These are phyloP conservation scores for Neodon shergylaensis DNA, from an alignment of 2,113 vertebrate genomes.

Conservation along the genomic window DNA sequence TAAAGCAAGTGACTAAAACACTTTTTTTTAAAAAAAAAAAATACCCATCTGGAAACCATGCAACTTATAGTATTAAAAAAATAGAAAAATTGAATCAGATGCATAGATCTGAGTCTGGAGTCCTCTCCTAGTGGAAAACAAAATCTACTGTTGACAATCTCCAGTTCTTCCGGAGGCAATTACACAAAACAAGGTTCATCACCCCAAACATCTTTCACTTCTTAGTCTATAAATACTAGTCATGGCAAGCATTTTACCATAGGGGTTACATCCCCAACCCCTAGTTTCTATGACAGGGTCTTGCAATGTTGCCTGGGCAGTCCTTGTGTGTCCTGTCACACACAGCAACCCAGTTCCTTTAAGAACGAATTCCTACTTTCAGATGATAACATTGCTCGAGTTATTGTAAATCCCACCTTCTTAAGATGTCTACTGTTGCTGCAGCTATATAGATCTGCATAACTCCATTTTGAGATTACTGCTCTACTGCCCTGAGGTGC, in stretches of 20 bases:
- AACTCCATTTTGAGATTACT: conserved; percentile 13
- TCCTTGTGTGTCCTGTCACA: not conserved
- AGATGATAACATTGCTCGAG: not conserved
- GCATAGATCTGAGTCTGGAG: not conserved
- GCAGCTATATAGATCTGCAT: not conserved
- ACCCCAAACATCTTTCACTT: not conserved
- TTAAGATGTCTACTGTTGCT: conserved; percentile 18
- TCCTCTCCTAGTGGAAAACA: not conserved
- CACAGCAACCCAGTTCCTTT: not conserved
- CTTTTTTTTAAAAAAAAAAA: not conserved
- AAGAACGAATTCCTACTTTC: conserved; percentile 33
- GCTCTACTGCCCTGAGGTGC: not conserved
- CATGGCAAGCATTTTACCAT: not conserved
- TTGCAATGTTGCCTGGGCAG: too few species aligned
- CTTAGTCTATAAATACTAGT: not conserved
- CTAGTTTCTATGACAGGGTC: not conserved
- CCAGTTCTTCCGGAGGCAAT: not conserved
- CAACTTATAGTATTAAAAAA: not conserved
- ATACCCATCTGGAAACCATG: not conserved
- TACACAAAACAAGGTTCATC: not conserved
- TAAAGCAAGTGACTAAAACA: not conserved
- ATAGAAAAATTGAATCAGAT: not conserved
- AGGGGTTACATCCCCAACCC: not conserved
- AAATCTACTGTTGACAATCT: not conserved
- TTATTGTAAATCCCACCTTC: not conserved